Conservation (phyloP, 2,113 vertebrate species). For the Xenotilapia leptura region DNA sequence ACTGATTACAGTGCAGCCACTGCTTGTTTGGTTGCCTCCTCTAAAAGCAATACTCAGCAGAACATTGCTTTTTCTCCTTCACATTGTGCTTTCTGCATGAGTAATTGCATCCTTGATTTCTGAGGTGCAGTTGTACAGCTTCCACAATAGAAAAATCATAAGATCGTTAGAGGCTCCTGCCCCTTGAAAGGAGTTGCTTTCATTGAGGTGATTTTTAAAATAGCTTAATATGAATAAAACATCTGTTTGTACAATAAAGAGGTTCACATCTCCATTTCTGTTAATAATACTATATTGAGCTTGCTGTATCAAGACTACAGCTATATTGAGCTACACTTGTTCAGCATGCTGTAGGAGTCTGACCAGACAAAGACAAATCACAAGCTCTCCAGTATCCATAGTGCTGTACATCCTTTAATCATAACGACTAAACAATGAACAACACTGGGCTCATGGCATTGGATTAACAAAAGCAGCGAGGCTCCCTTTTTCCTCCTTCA, state of each 20-base stretch:
- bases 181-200: slow-evolving; percentile 80
- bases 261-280: background rate
- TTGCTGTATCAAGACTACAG: background rate
- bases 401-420: slow-evolving; percentile 69
- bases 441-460: slow-evolving; percentile 38
- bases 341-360: slow-evolving; percentile 34
- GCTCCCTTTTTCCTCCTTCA: background rate
- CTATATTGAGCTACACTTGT: background rate
- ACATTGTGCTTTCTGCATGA: slow-evolving; percentile 93
- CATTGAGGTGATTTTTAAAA: background rate
- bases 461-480: slow-evolving; percentile 18
- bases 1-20: slow-evolving; percentile 88
- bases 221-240: background rate
- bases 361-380: slow-evolving; percentile 61
- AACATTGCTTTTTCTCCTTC: slow-evolving; percentile 85
- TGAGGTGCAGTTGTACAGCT: slow-evolving; percentile 90
- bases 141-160: slow-evolving; percentile 84
- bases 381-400: slow-evolving; percentile 37
- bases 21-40: slow-evolving; percentile 81
- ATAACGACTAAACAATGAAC: slow-evolving; percentile 69
- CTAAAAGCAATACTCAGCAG: slow-evolving; percentile 96
- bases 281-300: background rate
- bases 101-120: slow-evolving; percentile 96
- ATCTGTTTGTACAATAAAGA: background rate
- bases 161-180: slow-evolving; percentile 85